These are phyloP conservation scores for Isoperla grammatica DNA, from an alignment of 2,888 invertebrate species.

Conservation along the genomic window DNA sequence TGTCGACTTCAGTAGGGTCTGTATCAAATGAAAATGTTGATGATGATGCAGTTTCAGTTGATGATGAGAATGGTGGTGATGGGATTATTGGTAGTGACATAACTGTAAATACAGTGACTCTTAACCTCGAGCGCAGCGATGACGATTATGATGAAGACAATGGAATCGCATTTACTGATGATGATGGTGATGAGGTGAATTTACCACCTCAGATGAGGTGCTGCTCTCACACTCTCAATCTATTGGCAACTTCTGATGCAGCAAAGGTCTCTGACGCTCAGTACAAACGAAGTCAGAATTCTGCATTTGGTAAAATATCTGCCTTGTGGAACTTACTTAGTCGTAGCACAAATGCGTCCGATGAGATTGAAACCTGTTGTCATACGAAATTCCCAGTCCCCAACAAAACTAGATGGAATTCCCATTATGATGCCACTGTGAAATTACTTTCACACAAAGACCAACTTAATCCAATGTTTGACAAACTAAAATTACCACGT, in stretches of 20 bases:
- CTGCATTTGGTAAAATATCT: slow-evolving; percentile 17
- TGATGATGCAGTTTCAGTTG: too few species aligned
- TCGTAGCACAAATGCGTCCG: slow-evolving; percentile 20
- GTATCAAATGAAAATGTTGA: too few species aligned
- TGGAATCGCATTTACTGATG: slow-evolving; percentile 12
- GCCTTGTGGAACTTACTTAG: slow-evolving; percentile 17
- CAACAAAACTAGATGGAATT: slow-evolving; percentile 23
- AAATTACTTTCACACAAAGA: slow-evolving; percentile 15
- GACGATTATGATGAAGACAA: slow-evolving; percentile 4
- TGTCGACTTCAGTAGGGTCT: too few species aligned
- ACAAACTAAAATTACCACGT: slow-evolving; percentile 21
- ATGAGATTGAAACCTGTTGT: slow-evolving; percentile 18
- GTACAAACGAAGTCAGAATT: slow-evolving; percentile 17
- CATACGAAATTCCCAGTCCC: slow-evolving; percentile 17
- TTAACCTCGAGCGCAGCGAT: too few species aligned
- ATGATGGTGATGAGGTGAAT: too few species aligned
- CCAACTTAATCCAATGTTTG: slow-evolving; percentile 22
- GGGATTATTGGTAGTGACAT: too few species aligned
- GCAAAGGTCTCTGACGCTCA: slow-evolving; percentile 1
- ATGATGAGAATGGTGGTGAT: too few species aligned
- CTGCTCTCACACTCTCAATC: slow-evolving; percentile 21
- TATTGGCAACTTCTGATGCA: slow-evolving; percentile 23
- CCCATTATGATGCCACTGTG: slow-evolving; percentile 13
- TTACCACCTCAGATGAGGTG: slow-evolving; percentile 22
- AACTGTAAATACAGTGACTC: too few species aligned